These are phyloP conservation scores for Chrysolina oricalcia DNA, from an alignment of 2,888 invertebrate genomes.

Conservation along the genomic window DNA sequence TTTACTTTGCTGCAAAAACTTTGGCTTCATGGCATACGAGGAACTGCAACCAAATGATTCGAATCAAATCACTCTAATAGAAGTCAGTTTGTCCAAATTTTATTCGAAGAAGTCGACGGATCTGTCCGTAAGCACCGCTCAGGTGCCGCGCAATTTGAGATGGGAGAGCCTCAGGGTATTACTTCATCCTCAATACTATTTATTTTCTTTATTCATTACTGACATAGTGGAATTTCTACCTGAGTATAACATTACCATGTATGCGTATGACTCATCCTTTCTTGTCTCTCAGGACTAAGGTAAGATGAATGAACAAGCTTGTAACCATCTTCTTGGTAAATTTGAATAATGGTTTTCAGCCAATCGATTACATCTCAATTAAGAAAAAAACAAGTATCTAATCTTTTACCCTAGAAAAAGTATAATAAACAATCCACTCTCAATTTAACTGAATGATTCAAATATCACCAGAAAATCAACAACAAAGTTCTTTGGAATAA, in stretches of 20 bases:
- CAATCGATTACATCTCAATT: conserved; percentile 1
- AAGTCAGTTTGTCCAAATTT: too few relatives aligned
- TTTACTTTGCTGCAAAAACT: conserved; percentile 6
- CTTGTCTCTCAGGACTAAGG: conserved; percentile 10
- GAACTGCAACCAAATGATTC: not conserved
- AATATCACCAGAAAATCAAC: too few relatives aligned
- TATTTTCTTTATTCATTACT: conserved; percentile 8
- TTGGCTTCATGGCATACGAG: conserved; percentile 10
- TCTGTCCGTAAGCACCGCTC: too few relatives aligned
- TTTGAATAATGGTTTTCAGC: conserved; percentile 3
- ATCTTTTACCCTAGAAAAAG: conserved; percentile 4
- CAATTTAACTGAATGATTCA: too few relatives aligned
- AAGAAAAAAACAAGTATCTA: conserved; percentile 8
- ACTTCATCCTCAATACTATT: conserved; percentile 25
- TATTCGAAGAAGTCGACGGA: too few relatives aligned
- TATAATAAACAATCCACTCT: conserved; percentile 21
- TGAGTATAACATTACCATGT: conserved; percentile 16
- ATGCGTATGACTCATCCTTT: conserved; percentile 19
- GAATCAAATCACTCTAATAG: conserved; percentile 1
- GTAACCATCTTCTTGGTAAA: too few relatives aligned
- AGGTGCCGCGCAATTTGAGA: too few relatives aligned
- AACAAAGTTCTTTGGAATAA: conserved; percentile 1
- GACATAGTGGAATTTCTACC: conserved; percentile 18
- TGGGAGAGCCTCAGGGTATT: not conserved
- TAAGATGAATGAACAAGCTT: conserved; percentile 17